Conservation (phyloP, 2,888 invertebrate species). For the Metalampra italica region DNA sequence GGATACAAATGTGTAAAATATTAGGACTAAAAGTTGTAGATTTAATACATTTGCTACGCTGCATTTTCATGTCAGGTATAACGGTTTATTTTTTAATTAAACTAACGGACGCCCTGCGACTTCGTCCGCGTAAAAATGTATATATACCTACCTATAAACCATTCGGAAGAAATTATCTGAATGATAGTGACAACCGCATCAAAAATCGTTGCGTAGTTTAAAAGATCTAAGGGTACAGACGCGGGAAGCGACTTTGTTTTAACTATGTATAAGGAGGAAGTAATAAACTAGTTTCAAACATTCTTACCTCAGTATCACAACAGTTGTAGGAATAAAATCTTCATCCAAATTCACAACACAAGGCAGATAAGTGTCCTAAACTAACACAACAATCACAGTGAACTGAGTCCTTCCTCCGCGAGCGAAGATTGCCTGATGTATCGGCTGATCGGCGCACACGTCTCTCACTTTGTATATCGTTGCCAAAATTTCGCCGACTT, state of each 20-base stretch:
- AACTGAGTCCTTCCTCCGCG: conserved; percentile 45
- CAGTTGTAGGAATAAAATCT: conserved; percentile 26
- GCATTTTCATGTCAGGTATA: no score
- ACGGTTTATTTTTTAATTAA: no score
- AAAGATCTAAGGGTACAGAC: no score
- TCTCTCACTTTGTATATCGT: conserved; percentile 28
- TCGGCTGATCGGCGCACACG: conserved; percentile 34
- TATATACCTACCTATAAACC: no score
- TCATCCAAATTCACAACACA: conserved; percentile 31
- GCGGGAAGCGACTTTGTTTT: no score
- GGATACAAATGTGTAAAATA: no score
- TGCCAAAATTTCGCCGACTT: conserved; percentile 70
- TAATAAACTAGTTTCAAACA: background rate
- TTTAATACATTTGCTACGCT: background rate
- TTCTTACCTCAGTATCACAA: conserved; percentile 49
- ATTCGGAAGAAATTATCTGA: no score
- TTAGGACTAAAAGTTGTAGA: no score
- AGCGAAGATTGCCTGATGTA: conserved; percentile 51
- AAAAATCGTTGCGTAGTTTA: no score
- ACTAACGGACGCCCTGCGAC: no score
- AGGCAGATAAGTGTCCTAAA: conserved; percentile 30
- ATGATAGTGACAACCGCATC: no score
- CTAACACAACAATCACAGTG: conserved; percentile 46
- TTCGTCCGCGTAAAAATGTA: no score
- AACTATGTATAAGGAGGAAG: background rate